Evolutionary conservation across 2,888 invertebrate species (phyloP).

Genomic region (Mythimna vitellina): DNA sequence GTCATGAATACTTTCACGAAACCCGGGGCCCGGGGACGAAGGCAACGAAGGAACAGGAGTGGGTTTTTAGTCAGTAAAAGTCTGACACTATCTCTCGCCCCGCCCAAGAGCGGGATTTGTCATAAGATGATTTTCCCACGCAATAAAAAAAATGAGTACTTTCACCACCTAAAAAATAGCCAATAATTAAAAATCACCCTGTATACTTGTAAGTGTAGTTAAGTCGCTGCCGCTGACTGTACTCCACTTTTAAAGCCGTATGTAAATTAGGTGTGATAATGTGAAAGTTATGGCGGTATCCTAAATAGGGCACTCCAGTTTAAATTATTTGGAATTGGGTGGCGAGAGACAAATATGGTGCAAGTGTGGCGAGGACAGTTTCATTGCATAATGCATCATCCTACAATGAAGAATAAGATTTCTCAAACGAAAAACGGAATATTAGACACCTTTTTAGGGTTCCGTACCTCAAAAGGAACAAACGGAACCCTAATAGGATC

Average conservation of each 20-base stretch:
- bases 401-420: background rate
- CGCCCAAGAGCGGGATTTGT: too few species aligned
- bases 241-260: constrained; percentile 17
- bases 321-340: background rate
- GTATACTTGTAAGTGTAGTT: constrained; percentile 8
- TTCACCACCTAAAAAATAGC: background rate
- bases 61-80: too few species aligned
- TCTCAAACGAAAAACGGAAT: background rate
- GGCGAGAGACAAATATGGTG: background rate
- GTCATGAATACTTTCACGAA: background rate
- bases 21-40: too few species aligned
- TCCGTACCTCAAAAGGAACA: too few species aligned
- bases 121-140: too few species aligned
- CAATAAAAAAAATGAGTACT: too few species aligned
- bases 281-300: constrained; percentile 1
- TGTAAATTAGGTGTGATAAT: constrained; percentile 37
- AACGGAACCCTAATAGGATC: too few species aligned
- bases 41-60: too few species aligned
- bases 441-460: background rate
- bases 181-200: background rate
- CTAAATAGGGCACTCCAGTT: background rate
- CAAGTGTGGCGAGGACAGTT: background rate
- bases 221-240: constrained; percentile 22
- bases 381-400: background rate
- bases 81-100: too few species aligned